Evolutionary conservation across 2,797 vertebrate genomes (phyloP).

Genomic region (Acrossocheilus wenchowensis): DNA sequence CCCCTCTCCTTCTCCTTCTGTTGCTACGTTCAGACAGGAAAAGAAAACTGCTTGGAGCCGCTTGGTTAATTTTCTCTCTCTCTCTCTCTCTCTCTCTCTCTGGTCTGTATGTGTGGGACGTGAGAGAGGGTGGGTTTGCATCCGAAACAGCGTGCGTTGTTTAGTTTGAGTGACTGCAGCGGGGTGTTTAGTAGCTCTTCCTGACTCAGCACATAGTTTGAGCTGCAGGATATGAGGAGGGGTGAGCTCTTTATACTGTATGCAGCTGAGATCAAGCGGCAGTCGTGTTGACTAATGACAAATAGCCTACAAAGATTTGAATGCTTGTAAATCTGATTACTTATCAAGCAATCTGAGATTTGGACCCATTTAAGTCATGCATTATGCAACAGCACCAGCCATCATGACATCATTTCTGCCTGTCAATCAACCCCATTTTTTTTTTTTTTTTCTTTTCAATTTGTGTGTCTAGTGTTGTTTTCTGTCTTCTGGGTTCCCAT

Average conservation of each 20-base stretch:
- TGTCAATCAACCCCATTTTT: background rate
- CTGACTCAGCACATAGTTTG: constrained; percentile 53
- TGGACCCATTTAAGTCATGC: background rate
- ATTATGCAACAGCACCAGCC: constrained; percentile 17
- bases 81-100: background rate
- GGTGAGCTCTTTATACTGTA: constrained; percentile 19
- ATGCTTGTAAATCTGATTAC: constrained; percentile 8
- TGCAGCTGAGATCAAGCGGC: constrained; percentile 13
- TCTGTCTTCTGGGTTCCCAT: background rate
- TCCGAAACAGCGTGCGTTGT: background rate
- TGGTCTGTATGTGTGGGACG: constrained; percentile 14
- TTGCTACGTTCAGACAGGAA: constrained; percentile 14
- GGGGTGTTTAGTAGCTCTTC: constrained; percentile 18
- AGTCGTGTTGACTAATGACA: background rate
- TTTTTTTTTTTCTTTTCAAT: background rate
- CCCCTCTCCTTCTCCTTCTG: constrained; percentile 38
- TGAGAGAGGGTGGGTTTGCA: background rate
- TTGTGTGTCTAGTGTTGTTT: background rate
- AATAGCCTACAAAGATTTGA: background rate
- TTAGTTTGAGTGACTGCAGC: constrained; percentile 16
- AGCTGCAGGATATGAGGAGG: constrained; percentile 34
- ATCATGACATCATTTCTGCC: constrained; percentile 21
- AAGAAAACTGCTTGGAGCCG: constrained; percentile 13
- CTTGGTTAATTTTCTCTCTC: constrained; percentile 26
- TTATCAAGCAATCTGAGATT: constrained; percentile 16